Evolutionary conservation across 2,113 vertebrate genomes (phyloP), one percentile per base, ranked within the genome.

Genomic region (Peromyscus californicus): DNA sequence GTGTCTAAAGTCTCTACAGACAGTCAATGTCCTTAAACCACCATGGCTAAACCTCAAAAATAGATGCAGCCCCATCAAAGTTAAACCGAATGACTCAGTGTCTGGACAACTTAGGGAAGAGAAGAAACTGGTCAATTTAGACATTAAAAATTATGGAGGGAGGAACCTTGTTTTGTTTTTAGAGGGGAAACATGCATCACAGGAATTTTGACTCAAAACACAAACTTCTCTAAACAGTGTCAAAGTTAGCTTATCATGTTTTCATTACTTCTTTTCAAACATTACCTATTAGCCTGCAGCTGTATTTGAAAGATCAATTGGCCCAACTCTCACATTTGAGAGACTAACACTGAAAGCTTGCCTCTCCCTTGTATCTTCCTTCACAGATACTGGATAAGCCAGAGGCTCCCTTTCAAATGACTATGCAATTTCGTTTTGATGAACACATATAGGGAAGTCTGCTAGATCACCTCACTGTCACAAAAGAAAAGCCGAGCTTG

Each of bases 71-170:
- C 82, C 96, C 89, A 85, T 98, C 97, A 98, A 93, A 96, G 93
- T 91, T 79, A 97, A 93, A 94, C 96, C 29, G 74, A 91, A 97
- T 98, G 97, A 97, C 94, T 98, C 97, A 97, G 72, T 97, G 97
- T 98, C 98, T 97, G 95, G 94, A 94, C 93, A 80, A 95, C 79
- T 94, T 72, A 72, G 88, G 85, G 42, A 39, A 95, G n/a, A 39
- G 42, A 51, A 97, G 76, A 97, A 65, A 95, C 51, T 88, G 36
- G 78, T 97, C 67, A 84, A 78, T 93, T 96, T 84, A 91, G 65
- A 90, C 84, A 78, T 90, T 90, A 15, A 45, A 89, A 88, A 80
- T 96, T 63, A 45, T 69, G 78, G 65, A 89, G 74, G 13, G 70
- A 85, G 24, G 75, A 95, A 78, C 13, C 89, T 95, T 92, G 33